phyloP scores from a whole-genome alignment of 2,113 vertebrate species.

The Neopipo cinnamomea region DNA sequence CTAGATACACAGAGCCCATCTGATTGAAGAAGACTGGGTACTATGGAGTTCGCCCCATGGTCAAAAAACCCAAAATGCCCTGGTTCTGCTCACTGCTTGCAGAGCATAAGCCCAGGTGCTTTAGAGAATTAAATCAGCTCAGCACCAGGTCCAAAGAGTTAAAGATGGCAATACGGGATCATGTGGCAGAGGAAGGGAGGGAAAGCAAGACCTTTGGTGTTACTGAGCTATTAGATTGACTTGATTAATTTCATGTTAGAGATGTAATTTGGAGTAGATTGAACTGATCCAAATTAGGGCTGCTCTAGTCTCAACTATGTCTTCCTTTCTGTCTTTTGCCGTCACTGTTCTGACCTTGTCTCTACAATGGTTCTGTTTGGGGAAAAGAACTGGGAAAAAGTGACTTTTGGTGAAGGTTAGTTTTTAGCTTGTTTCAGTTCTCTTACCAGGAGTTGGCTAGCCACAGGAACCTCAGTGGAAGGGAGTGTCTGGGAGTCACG shows the following conservation, averaged over 20 bases:
- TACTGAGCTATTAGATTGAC: not conserved
- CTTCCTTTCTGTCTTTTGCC: not conserved
- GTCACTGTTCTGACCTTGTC: not conserved
- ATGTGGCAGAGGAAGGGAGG: not conserved
- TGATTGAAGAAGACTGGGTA: too few species aligned
- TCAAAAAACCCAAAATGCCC: too few species aligned
- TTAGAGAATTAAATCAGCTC: not conserved
- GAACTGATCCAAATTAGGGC: not conserved
- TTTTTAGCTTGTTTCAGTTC: not conserved
- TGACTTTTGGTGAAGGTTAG: not conserved
- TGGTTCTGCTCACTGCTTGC: not conserved
- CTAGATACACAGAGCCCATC: too few species aligned
- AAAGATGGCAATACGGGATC: rapidly evolving
- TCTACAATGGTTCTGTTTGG: not conserved
- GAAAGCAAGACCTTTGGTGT: not conserved
- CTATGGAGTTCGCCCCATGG: too few species aligned
- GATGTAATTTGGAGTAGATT: not conserved
- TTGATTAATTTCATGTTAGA: not conserved
- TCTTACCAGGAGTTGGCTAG: not conserved
- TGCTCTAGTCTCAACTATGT: not conserved
- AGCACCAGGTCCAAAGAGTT: not conserved
- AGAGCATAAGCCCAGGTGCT: not conserved
- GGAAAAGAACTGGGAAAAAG: not conserved
- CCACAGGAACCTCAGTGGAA: not conserved
- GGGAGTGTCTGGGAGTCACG: not conserved